phyloP scores from a whole-genome alignment of 2,888 invertebrate species.

The Salpingus planirostris region DNA sequence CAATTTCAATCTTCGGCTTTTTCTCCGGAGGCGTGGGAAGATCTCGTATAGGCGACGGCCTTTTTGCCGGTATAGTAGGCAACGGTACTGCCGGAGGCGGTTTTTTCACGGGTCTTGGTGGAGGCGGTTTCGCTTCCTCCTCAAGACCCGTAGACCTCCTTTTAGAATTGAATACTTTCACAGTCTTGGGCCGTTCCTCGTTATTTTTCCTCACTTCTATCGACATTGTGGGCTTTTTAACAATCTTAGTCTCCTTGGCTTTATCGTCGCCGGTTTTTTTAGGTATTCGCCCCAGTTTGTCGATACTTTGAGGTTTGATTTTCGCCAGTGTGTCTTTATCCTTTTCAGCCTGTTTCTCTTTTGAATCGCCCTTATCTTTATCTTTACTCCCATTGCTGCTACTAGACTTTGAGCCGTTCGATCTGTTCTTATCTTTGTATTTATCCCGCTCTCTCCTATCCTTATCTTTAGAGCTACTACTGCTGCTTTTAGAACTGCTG shows the following conservation, averaged over 20 bases:
- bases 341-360: slow-evolving; percentile 53
- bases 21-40: slow-evolving; percentile 59
- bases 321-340: slow-evolving; percentile 61
- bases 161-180: slow-evolving; percentile 84
- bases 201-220: slow-evolving; percentile 70
- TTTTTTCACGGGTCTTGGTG: slow-evolving; percentile 59
- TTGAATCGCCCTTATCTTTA: slow-evolving; percentile 36
- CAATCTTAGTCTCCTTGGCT: slow-evolving; percentile 27
- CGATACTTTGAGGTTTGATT: slow-evolving; percentile 56
- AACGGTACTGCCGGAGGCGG: slow-evolving; percentile 44
- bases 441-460: slow-evolving; percentile 31
- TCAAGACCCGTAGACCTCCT: slow-evolving; percentile 86
- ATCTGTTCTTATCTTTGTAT: slow-evolving; percentile 28
- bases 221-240: slow-evolving; percentile 63
- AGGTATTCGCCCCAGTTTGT: slow-evolving; percentile 71
- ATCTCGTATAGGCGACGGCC: slow-evolving; percentile 18
- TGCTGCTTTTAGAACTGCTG: slow-evolving; percentile 28
- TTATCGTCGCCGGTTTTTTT: slow-evolving; percentile 53
- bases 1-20: slow-evolving; percentile 56
- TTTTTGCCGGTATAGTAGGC: slow-evolving; percentile 37
- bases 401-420: slow-evolving; percentile 23
- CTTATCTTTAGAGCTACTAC: slow-evolving; percentile 32
- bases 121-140: slow-evolving; percentile 80
- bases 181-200: slow-evolving; percentile 73
- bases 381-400: slow-evolving; percentile 29